Evolutionary conservation across 2,888 invertebrate species (phyloP).

Genomic region (Pterostichus niger): DNA sequence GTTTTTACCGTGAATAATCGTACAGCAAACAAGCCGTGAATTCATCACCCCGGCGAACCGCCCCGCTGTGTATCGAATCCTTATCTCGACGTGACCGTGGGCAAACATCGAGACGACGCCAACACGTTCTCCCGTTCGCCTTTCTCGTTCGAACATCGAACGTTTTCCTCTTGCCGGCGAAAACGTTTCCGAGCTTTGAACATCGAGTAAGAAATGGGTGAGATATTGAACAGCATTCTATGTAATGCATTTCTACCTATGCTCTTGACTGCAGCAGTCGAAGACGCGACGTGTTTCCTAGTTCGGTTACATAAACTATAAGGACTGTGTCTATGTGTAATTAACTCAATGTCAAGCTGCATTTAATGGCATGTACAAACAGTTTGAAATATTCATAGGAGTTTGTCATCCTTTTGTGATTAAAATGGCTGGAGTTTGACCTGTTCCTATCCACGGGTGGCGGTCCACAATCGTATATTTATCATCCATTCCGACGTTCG

Average conservation of each 20-base stretch:
- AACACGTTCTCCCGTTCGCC: background rate
- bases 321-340: conserved; percentile 51
- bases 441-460: background rate
- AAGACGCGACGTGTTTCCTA: conserved; percentile 31
- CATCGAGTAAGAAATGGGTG: conserved; percentile 21
- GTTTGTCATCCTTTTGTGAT: conserved; percentile 34
- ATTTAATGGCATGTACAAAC: conserved; percentile 7
- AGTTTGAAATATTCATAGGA: conserved; percentile 43
- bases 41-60: conserved; percentile 9
- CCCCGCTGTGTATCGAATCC: conserved; percentile 28
- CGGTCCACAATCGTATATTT: background rate
- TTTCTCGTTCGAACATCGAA: no score
- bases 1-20: conserved; percentile 32
- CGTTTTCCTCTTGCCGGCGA: background rate
- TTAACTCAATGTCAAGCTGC: conserved; percentile 48
- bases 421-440: background rate
- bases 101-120: background rate
- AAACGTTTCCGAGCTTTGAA: background rate
- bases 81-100: conserved; percentile 47
- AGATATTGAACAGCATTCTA: background rate
- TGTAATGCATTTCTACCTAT: conserved; percentile 20
- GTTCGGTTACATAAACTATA: conserved; percentile 7
- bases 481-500: conserved; percentile 11
- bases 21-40: conserved; percentile 31
- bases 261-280: background rate